phyloP scores from a whole-genome alignment of 2,113 vertebrate species.

The Cinclus cinclus region DNA sequence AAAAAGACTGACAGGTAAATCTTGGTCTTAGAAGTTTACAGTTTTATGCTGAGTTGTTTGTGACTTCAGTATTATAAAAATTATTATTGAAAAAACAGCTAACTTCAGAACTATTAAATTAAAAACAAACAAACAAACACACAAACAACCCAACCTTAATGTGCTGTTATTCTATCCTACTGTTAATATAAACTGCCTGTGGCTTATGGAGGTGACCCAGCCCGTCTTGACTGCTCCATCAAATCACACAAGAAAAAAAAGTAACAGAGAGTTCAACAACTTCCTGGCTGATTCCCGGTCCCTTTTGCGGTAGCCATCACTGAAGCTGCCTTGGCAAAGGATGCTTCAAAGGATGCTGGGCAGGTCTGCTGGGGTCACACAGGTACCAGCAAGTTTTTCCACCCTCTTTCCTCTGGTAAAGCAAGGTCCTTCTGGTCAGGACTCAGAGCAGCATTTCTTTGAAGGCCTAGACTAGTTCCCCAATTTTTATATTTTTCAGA shows the following conservation, averaged over 20 bases:
- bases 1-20: background rate
- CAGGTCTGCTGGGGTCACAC: background rate
- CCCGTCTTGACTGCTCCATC: background rate
- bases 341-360: background rate
- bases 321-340: background rate
- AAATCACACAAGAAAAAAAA: background rate
- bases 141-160: background rate
- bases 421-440: background rate
- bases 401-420: background rate
- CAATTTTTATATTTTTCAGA: background rate
- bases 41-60: background rate
- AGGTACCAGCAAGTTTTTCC: background rate
- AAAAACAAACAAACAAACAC: background rate
- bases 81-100: background rate
- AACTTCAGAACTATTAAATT: background rate
- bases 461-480: background rate
- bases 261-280: background rate
- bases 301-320: background rate
- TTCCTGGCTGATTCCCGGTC: background rate
- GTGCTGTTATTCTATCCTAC: background rate
- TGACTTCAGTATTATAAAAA: background rate
- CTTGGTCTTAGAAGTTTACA: background rate
- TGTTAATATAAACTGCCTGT: background rate
- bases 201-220: background rate
- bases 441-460: fast-evolving